These are phyloP conservation scores for Spisula solida DNA, from an alignment of 2,888 invertebrate genomes.

Conservation along the genomic window DNA sequence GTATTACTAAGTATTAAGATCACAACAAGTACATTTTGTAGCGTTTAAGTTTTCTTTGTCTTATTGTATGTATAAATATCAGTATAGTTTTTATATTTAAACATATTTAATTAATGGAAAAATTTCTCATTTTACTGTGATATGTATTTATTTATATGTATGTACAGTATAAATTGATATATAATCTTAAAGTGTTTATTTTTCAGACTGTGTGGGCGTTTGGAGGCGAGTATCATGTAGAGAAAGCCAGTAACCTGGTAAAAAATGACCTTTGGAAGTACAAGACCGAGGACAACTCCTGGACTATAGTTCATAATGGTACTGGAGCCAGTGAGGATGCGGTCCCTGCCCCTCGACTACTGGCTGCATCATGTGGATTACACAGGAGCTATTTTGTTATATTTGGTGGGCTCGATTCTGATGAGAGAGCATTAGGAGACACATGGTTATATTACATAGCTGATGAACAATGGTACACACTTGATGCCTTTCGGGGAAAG, in stretches of 20 bases:
- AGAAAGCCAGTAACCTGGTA: conserved; percentile 65
- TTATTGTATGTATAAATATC: no score
- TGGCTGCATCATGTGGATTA: conserved; percentile 80
- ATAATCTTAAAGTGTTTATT: neutral
- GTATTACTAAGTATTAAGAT: no score
- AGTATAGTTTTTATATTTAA: no score
- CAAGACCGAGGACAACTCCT: conserved; percentile 60
- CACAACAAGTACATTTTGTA: no score
- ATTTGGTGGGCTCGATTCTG: conserved; percentile 79
- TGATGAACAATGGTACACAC: conserved; percentile 68
- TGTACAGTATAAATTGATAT: neutral
- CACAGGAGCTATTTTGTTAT: conserved; percentile 74
- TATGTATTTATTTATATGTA: neutral
- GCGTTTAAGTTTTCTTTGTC: no score
- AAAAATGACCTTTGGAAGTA: conserved; percentile 81
- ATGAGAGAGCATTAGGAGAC: conserved; percentile 76
- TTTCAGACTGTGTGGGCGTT: conserved; percentile 77
- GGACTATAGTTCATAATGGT: conserved; percentile 75
- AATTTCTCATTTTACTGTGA: no score
- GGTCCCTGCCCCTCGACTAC: conserved; percentile 73
- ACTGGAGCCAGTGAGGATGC: conserved; percentile 41
- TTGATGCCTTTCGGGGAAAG: conserved; percentile 56
- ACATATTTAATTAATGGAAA: no score
- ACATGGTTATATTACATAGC: conserved; percentile 79
- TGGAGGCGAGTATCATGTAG: conserved; percentile 75